Conservation (phyloP, 2,797 vertebrate genomes). For the Micromesistius poutassou region DNA sequence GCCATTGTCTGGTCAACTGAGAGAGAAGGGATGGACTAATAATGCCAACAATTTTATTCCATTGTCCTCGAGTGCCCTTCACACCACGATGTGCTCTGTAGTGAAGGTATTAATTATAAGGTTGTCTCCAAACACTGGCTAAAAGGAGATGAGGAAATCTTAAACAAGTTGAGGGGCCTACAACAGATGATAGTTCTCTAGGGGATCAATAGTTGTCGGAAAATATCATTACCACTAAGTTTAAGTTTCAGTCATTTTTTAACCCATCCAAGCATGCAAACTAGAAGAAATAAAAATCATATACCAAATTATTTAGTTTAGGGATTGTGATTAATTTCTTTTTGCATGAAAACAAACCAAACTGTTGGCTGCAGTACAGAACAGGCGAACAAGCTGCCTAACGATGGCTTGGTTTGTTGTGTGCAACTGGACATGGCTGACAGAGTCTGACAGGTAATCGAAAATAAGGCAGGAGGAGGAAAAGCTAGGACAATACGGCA, state of each 20-base stretch:
- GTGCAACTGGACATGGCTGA: not conserved
- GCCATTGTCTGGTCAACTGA: slow-evolving; percentile 30
- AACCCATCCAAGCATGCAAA: not conserved
- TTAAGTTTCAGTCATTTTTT: not conserved
- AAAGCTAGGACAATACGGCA: not conserved
- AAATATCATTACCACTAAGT: not conserved
- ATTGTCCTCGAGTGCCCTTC: no score
- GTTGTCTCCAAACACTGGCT: not conserved
- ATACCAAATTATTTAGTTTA: not conserved
- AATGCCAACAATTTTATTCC: not conserved
- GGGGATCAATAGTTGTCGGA: not conserved
- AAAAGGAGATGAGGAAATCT: not conserved
- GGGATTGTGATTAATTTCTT: not conserved
- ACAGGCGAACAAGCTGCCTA: not conserved
- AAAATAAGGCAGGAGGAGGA: not conserved
- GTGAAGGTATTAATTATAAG: not conserved
- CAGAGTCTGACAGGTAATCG: not conserved
- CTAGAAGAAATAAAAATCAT: not conserved
- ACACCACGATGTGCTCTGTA: not conserved
- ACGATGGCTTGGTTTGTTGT: not conserved
- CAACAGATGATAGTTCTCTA: not conserved
- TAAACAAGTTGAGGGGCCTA: not conserved
- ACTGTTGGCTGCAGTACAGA: not conserved
- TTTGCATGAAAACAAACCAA: not conserved
- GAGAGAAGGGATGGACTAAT: not conserved